Percentiles rank a stretch among this genome's conserved stretches.
phyloP scores from a whole-genome alignment of 2,113 vertebrate genomes.

The Cercopithecus mona region DNA sequence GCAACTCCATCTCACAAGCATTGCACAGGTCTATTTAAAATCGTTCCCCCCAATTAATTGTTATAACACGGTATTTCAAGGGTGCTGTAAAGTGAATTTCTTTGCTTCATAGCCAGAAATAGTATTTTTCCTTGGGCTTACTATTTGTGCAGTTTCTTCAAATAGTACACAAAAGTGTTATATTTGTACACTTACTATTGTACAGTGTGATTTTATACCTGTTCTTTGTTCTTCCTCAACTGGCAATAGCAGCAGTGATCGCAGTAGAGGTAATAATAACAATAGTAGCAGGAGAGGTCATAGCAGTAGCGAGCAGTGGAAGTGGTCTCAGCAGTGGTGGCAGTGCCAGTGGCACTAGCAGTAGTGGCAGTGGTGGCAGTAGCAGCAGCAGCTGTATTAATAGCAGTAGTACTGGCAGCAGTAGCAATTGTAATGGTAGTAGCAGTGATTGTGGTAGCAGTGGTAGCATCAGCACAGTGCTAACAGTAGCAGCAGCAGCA shows the following conservation, averaged over 20 bases:
- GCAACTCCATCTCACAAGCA: background rate
- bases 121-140: background rate
- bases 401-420: no score
- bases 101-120: no score
- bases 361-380: no score
- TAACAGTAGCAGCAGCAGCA: no score
- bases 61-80: rapidly evolving
- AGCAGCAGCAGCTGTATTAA: no score
- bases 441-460: no score
- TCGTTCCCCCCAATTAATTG: background rate
- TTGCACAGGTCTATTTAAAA: background rate
- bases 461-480: no score
- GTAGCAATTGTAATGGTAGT: no score
- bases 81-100: background rate
- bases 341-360: background rate
- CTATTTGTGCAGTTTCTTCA: background rate
- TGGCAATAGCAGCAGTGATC: rapidly evolving
- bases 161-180: no score
- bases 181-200: no score
- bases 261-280: background rate
- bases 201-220: background rate
- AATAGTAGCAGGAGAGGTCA: background rate
- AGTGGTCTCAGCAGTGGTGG: background rate
- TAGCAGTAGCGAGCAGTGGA: no score
- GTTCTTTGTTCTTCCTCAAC: background rate